A percentile compares a stretch with the other conserved stretches of the same genome.
These are phyloP conservation scores for Papilio helenus DNA, from an alignment of 1,140 invertebrate species.

Conservation along the genomic window DNA sequence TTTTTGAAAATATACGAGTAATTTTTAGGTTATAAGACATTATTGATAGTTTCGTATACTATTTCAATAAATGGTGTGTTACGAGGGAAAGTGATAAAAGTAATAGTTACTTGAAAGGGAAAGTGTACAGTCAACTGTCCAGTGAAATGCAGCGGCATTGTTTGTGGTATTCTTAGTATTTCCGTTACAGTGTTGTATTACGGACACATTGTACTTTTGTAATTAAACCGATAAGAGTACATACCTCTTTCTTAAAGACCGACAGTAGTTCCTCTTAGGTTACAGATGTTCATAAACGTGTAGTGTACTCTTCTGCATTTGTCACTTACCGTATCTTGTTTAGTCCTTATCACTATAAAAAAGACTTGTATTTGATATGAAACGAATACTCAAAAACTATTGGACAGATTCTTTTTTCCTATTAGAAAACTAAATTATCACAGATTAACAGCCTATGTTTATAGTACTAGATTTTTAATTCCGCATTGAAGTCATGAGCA, in stretches of 20 bases:
- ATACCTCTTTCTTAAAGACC: not conserved
- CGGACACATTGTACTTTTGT: not conserved
- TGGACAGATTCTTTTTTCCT: no score
- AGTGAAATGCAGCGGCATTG: not conserved
- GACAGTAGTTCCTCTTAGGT: not conserved
- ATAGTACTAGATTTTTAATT: no score
- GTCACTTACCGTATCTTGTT: not conserved
- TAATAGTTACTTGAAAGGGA: not conserved
- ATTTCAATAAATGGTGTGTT: not conserved
- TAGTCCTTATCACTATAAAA: no score
- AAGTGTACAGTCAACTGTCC: not conserved
- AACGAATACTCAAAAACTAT: no score
- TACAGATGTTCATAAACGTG: not conserved
- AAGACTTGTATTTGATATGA: no score
- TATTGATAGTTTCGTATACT: not conserved
- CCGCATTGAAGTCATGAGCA: no score
- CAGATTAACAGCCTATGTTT: no score
- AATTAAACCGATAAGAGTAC: not conserved
- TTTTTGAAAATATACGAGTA: no score
- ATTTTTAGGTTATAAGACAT: no score
- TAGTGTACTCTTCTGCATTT: no score
- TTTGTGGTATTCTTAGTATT: slow-evolving; percentile 13
- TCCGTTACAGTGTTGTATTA: not conserved
- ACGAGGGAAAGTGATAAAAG: not conserved
- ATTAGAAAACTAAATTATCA: no score